phyloP scores from a whole-genome alignment of 2,113 vertebrate genomes.

The Sebastes schlegelii region DNA sequence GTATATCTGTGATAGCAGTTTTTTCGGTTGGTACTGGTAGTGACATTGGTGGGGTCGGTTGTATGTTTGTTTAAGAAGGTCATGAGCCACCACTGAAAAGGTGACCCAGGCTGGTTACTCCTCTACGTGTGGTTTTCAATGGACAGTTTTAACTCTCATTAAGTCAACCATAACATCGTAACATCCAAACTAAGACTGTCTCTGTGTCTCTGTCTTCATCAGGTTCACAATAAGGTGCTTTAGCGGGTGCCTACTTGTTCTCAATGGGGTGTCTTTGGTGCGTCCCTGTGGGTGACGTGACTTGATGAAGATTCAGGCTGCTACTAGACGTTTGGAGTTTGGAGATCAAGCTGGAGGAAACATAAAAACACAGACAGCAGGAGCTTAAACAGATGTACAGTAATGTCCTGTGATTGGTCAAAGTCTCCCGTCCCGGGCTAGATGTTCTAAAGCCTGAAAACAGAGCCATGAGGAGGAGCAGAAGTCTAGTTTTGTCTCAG shows the following conservation, averaged over 20 bases:
- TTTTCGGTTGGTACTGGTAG: too few relatives aligned
- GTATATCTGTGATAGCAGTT: too few relatives aligned
- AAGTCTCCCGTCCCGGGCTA: too few relatives aligned
- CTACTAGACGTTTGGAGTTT: background rate
- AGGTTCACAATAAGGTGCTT: background rate
- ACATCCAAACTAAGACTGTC: background rate
- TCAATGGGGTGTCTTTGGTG: background rate
- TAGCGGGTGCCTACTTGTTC: background rate
- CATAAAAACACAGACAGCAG: background rate
- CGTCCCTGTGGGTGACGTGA: accelerated
- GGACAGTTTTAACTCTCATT: background rate
- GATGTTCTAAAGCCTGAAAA: too few relatives aligned
- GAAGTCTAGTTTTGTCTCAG: too few relatives aligned
- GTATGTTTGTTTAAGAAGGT: too few relatives aligned
- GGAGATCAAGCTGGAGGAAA: background rate
- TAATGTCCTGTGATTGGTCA: background rate
- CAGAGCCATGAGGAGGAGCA: too few relatives aligned
- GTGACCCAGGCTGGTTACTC: too few relatives aligned
- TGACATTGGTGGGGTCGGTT: too few relatives aligned
- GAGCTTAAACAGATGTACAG: background rate
- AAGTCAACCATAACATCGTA: background rate
- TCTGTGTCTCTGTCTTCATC: background rate
- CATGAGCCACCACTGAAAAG: too few relatives aligned
- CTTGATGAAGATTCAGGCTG: background rate
- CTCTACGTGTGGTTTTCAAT: background rate